Evolutionary conservation across 2,888 invertebrate species (phyloP), one percentile per base, ranked within the genome.

Genomic region (Leptinotarsa peninsularis): DNA sequence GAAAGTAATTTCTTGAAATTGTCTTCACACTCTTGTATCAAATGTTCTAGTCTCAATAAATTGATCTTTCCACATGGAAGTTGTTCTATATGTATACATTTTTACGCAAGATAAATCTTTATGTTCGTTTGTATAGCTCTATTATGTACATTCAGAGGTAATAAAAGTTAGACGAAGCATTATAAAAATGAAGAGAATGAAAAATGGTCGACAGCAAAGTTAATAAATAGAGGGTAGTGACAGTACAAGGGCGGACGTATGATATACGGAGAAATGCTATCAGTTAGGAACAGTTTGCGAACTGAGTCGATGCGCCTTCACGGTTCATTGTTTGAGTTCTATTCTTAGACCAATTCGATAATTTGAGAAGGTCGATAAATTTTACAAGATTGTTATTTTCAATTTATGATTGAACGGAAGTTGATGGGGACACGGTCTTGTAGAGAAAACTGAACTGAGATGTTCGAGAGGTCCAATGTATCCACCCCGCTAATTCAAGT

Each of bases 151-250:
- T 69, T 76, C 71, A 63, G 73, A 73, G 68, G 75, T 75, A 75
- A 76, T 74, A 75, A 72, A 77, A 76, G 76, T 76, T 74, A 74
- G 73, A 77, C 63, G 74, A 66, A 66, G 73, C 68, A 73, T 76
- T 78, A 72, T 74, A 82, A 83, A 83, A 82, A 83, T 82, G 83
- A 82, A 83, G 81, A 79, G 81, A 79, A 83, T 84, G 83, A 84
- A 83, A 83, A 84, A 84, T 83, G 82, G 81, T 72, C 78, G 79
- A 71, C 79, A 78, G 78, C 77, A 77, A 78, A 84, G 82, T 84
- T 85, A 84, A 85, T 85, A 84, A 85, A 84, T 84, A 83, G 79
- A 78, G 81, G 79, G 79, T 68, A 82, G 81, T 83, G 83, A 85
- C 83, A 83, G 78, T 80, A 81, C 76, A 80, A 80, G 82, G 82